Evolutionary conservation across 2,113 vertebrate genomes (phyloP), one percentile per base, ranked within the genome.

Genomic region (Phaethornis superciliosus): DNA sequence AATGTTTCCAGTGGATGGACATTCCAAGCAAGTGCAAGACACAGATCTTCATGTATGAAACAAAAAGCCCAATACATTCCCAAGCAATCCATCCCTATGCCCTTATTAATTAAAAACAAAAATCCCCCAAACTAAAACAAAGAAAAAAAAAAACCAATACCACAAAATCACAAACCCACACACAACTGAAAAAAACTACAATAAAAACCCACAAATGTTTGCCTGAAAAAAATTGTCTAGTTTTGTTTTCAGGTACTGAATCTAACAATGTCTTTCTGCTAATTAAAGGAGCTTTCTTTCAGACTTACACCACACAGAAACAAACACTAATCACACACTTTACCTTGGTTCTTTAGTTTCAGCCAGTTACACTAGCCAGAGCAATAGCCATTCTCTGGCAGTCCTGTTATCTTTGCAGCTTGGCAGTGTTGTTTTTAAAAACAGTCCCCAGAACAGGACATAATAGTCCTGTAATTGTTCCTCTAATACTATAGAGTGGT

Each of bases 401-500:
- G 16, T 24, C 32, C 37, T 60, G 37, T 6, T n/a, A 35, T 55
- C 54, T 35, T 64, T 85, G 27, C 64, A 75, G 37, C 26, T 59
- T 64, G 51, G 27, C 56, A 85, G 33, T 4, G 8, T 14, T 74
- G n/a, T 52, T 95, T 94, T 83, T 63, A 81, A 93, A 56, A 94
- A 58, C 47, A 95, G 42, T 26, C 8, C 88, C 54, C 47, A 90
- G 68, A 94, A 93, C 59, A 91, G 35, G n/a, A 83, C 72, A 75
- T 23, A 92, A 55, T 83, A 93, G 84, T 91, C 47, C 69, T 54
- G 12, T 81, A 88, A 83, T n/a, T 81, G 68, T 88, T 44, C 76
- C 52, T 74, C 81, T 87, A 94, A 87, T 59, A 46, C 59, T 63
- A 52, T 27, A 94, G 3, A 77, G 55, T 5, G 1, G 47, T 91